Conservation (phyloP, 2,113 vertebrate genomes). For the Thomomys bottae region DNA sequence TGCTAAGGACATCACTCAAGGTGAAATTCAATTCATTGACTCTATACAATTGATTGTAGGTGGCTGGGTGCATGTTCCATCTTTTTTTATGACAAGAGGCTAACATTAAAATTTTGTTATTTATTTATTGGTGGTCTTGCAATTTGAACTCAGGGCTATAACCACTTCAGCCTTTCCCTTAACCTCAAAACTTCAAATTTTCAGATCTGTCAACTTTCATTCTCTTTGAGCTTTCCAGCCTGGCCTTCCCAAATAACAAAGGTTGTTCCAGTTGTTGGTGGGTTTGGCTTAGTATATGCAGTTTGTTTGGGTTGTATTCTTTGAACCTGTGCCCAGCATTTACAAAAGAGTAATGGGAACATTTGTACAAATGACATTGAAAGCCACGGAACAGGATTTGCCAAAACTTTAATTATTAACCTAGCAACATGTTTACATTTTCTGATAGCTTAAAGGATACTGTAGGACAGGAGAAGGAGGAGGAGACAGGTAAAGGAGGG, state of each 20-base stretch:
- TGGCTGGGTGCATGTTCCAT: neutral
- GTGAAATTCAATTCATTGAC: slow-evolving; percentile 22
- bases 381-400: slow-evolving; percentile 47
- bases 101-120: neutral
- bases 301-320: slow-evolving; percentile 72
- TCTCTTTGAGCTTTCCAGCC: slow-evolving; percentile 29
- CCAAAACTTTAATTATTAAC: slow-evolving; percentile 58
- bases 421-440: slow-evolving; percentile 3
- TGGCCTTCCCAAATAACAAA: slow-evolving; percentile 49
- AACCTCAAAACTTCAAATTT: neutral
- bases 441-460: slow-evolving; percentile 41
- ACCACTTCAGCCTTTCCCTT: too few species aligned
- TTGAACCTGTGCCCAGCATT: slow-evolving; percentile 69
- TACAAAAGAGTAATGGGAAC: slow-evolving; percentile 64
- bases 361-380: slow-evolving; percentile 64
- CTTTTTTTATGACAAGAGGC: slow-evolving; percentile 6
- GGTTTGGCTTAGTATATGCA: slow-evolving; percentile 56
- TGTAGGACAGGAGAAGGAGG: neutral
- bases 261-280: slow-evolving; percentile 11
- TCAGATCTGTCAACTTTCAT: slow-evolving; percentile 33
- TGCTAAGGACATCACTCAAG: slow-evolving; percentile 2
- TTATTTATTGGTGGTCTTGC: too few species aligned
- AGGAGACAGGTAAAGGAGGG: neutral
- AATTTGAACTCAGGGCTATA: too few species aligned
- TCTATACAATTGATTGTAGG: neutral